phyloP scores from a whole-genome alignment of 2,797 vertebrate species.

The Rhabdomys pumilio region DNA sequence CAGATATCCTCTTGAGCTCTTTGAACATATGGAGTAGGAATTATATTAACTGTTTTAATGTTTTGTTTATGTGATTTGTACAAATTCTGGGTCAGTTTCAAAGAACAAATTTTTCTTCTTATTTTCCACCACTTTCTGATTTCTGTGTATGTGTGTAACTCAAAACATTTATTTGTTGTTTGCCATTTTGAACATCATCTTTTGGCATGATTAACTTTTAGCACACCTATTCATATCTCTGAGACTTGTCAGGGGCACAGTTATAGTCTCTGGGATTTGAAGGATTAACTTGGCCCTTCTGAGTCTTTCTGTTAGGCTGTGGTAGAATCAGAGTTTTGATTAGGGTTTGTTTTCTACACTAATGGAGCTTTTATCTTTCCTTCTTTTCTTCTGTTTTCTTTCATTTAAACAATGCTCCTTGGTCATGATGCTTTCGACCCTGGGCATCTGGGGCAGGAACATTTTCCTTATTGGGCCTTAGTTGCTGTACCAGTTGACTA shows the following conservation, averaged over 20 bases:
- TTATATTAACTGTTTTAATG: conserved; percentile 1
- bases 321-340: not conserved
- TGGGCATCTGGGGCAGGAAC: not conserved
- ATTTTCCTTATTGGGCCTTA: not conserved
- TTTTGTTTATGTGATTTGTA: conserved; percentile 9
- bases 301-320: not conserved
- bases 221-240: not conserved
- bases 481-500: not conserved
- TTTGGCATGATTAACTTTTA: not conserved
- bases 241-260: not conserved
- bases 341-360: not conserved
- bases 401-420: not conserved
- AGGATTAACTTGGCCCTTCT: not conserved
- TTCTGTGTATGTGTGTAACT: not conserved
- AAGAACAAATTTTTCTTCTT: not conserved
- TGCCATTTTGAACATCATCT: not conserved
- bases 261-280: not conserved
- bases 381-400: too few species aligned
- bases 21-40: not conserved
- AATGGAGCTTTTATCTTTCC: not conserved
- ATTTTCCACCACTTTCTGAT: not conserved
- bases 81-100: conserved; percentile 7
- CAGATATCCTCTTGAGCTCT: not conserved
- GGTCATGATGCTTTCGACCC: not conserved
- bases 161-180: not conserved